Conservation (phyloP, 1,140 invertebrate genomes). For the Magallana gigas region DNA sequence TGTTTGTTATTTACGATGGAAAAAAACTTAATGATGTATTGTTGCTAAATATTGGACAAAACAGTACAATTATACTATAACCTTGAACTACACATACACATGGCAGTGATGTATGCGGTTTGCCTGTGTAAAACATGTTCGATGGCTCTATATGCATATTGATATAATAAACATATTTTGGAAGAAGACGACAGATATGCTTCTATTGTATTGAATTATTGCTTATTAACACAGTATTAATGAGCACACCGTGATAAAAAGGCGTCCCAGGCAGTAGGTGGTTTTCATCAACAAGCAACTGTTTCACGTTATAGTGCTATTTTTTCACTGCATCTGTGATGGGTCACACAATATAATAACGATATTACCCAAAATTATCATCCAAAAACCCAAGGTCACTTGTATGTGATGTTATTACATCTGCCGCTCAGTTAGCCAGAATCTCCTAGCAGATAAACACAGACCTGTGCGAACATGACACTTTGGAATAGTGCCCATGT, state of each 20-base stretch:
- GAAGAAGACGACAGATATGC: not conserved
- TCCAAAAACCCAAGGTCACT: not conserved
- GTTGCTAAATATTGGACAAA: too few relatives aligned
- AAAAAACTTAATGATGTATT: too few relatives aligned
- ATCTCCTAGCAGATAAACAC: not conserved
- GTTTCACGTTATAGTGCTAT: not conserved
- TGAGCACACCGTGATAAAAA: not conserved
- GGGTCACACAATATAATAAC: not conserved
- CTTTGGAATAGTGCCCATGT: too few relatives aligned
- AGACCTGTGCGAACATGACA: too few relatives aligned
- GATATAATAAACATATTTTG: not conserved
- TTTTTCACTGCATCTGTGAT: not conserved
- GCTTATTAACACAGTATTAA: not conserved
- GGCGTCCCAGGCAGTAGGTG: not conserved
- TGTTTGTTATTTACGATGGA: too few relatives aligned
- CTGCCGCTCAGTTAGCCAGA: not conserved
- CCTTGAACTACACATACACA: too few relatives aligned
- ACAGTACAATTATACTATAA: too few relatives aligned
- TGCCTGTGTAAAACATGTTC: too few relatives aligned
- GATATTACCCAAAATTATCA: not conserved
- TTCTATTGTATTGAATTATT: not conserved
- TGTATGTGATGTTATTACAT: not conserved
- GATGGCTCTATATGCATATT: too few relatives aligned
- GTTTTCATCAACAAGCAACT: slow-evolving; percentile 1
- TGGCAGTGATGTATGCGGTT: too few relatives aligned